phyloP scores from a whole-genome alignment of 2,888 invertebrate species.

The Sepiola atlantica region DNA sequence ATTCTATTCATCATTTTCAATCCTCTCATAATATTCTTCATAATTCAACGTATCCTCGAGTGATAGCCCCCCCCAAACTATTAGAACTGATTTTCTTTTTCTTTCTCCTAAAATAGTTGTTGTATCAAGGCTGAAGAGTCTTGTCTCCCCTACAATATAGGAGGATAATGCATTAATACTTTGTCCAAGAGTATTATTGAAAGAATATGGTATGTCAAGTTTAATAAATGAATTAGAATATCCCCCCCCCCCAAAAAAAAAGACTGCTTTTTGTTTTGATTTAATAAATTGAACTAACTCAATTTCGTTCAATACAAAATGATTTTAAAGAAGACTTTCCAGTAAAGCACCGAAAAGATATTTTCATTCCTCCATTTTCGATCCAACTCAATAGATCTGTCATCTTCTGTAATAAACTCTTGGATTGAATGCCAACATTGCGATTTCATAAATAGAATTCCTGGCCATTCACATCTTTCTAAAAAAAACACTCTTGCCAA shows the following conservation, averaged over 20 bases:
- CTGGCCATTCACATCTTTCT: background rate
- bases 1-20: too few relatives aligned
- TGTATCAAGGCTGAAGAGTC: too few relatives aligned
- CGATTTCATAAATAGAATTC: background rate
- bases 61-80: too few relatives aligned
- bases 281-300: background rate
- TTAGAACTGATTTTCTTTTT: too few relatives aligned
- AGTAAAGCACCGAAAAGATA: background rate
- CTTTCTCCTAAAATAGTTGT: too few relatives aligned
- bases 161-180: too few relatives aligned
- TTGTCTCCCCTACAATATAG: too few relatives aligned
- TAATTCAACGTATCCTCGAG: too few relatives aligned
- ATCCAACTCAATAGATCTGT: background rate
- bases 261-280: background rate
- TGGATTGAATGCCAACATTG: background rate
- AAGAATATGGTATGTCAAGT: too few relatives aligned
- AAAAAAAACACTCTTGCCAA: background rate
- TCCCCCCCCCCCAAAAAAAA: background rate
- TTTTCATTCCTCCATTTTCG: background rate
- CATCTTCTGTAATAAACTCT: background rate
- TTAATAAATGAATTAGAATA: too few relatives aligned
- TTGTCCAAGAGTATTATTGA: too few relatives aligned
- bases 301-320: background rate
- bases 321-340: background rate
- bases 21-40: too few relatives aligned